Percentiles rank a stretch among this genome's conserved stretches.
Evolutionary conservation across 2,797 vertebrate species (phyloP).

Genomic region (Hozukius guyotensis): DNA sequence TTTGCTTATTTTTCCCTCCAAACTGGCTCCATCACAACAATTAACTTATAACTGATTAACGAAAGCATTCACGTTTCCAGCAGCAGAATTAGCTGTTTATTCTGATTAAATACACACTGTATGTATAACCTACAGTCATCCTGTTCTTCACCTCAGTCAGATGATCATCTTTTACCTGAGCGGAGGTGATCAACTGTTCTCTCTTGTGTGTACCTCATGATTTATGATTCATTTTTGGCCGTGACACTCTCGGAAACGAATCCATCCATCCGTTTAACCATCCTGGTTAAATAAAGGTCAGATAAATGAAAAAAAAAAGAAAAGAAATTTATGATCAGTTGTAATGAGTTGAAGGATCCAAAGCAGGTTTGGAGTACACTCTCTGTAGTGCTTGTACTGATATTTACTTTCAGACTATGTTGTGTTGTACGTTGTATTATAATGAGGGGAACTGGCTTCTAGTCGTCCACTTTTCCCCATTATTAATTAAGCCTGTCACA

Average conservation of each 20-base stretch:
- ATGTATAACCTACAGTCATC: neutral
- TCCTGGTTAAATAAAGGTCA: neutral
- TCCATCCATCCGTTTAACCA: neutral
- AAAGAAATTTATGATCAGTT: neutral
- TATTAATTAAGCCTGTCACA: neutral
- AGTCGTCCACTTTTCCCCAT: fast-evolving
- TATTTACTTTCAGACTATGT: neutral
- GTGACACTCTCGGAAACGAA: neutral
- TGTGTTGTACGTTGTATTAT: neutral
- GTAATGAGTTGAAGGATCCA: neutral
- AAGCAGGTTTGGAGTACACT: neutral
- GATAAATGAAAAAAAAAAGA: neutral
- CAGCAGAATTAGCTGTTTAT: neutral
- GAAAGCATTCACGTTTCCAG: neutral
- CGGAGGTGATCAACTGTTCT: neutral
- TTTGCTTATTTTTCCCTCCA: neutral
- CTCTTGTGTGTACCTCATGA: neutral
- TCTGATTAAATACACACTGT: neutral
- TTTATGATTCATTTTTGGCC: neutral
- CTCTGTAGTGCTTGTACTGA: neutral
- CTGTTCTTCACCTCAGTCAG: neutral
- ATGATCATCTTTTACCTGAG: neutral
- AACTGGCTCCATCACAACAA: neutral
- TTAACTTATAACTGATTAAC: neutral
- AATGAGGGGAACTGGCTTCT: neutral